Percentiles rank a stretch among this genome's conserved stretches.
phyloP scores from a whole-genome alignment of 2,797 vertebrate species.

The Macroramphosus scolopax region DNA sequence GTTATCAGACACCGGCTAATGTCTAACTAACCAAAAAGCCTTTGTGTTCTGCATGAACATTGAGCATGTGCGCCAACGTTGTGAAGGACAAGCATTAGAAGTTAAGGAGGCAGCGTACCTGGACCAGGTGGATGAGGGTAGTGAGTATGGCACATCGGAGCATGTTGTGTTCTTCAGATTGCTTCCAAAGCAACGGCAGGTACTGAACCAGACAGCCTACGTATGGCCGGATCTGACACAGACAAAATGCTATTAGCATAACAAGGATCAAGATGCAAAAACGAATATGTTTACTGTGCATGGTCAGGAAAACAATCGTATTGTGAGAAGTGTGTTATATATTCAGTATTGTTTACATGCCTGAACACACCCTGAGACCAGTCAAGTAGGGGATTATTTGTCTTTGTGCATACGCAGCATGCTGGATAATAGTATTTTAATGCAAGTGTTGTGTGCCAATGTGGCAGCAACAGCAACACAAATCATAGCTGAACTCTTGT shows the following conservation, averaged over 20 bases:
- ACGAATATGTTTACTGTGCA: not conserved
- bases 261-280: not conserved
- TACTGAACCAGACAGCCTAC: slow-evolving; percentile 95
- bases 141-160: slow-evolving; percentile 96
- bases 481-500: too few relatives aligned
- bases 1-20: too few relatives aligned
- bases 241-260: slow-evolving; percentile 2
- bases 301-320: not conserved
- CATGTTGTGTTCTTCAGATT: slow-evolving; percentile 99
- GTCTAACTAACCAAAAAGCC: too few relatives aligned
- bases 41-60: too few relatives aligned
- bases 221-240: slow-evolving; percentile 86
- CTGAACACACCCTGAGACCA: slow-evolving; percentile 1
- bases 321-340: not conserved
- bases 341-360: too few relatives aligned
- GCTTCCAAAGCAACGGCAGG: slow-evolving; percentile 96
- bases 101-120: slow-evolving; percentile 75
- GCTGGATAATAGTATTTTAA: slow-evolving; percentile 1
- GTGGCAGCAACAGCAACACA: too few relatives aligned
- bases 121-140: slow-evolving; percentile 90
- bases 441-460: too few relatives aligned
- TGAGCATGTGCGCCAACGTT: not conserved
- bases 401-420: slow-evolving; percentile 1
- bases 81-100: too few relatives aligned
- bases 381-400: slow-evolving; percentile 6